A percentile compares a stretch with the other conserved stretches of the same genome.
These are phyloP conservation scores for Cyaniris semiargus DNA, from an alignment of 2,888 invertebrate genomes.

Conservation along the genomic window DNA sequence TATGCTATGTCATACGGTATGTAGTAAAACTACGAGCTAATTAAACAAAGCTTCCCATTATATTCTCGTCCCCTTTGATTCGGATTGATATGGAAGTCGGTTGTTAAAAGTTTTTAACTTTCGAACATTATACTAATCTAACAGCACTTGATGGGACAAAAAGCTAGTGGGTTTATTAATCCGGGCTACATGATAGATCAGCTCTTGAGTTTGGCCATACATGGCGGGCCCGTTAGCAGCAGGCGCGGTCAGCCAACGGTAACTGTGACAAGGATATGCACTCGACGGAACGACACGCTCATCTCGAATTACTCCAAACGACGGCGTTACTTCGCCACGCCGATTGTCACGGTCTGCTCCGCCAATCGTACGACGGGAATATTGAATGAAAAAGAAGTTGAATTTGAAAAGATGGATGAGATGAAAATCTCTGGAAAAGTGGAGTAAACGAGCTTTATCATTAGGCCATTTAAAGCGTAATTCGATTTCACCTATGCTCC, in stretches of 20 bases:
- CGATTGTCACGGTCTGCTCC: not conserved
- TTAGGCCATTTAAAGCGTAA: no score
- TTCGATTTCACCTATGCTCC: no score
- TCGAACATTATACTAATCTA: no score
- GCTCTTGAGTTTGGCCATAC: not conserved
- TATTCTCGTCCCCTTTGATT: not conserved
- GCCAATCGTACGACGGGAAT: no score
- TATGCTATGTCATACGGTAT: not conserved
- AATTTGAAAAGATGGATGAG: no score
- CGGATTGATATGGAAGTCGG: no score
- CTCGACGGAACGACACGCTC: not conserved
- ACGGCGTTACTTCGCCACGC: not conserved
- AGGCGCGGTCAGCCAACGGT: slow-evolving; percentile 16
- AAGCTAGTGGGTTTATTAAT: no score
- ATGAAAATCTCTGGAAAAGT: no score
- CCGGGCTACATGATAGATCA: not conserved
- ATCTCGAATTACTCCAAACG: not conserved
- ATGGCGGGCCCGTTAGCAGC: not conserved
- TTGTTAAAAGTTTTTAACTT: no score
- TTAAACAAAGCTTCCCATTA: not conserved
- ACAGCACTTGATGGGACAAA: no score
- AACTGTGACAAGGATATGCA: slow-evolving; percentile 4
- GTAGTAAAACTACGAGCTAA: not conserved
- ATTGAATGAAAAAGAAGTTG: no score
- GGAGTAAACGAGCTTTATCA: no score